A percentile compares a stretch with the other conserved stretches of the same genome.
Evolutionary conservation across 2,797 vertebrate species (phyloP).

Genomic region (Micropoecilia bifurca): DNA sequence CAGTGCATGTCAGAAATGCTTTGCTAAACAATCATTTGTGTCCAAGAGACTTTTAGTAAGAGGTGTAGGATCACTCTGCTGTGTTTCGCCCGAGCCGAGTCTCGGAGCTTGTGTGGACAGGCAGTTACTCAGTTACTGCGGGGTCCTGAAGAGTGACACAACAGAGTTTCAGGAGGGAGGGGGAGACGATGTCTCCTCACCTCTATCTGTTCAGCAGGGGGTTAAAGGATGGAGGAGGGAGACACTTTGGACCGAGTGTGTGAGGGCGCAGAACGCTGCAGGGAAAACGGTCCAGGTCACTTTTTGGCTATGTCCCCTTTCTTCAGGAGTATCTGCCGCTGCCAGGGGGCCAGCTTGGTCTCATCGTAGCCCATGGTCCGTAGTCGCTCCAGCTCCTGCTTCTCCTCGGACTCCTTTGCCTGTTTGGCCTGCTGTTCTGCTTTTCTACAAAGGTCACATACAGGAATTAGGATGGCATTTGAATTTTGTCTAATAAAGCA

Average conservation of each 20-base stretch:
- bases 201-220: background rate
- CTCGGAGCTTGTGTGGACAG: slow-evolving; percentile 35
- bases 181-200: slow-evolving; percentile 14
- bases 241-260: slow-evolving; percentile 32
- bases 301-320: slow-evolving; percentile 96
- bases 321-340: slow-evolving; percentile 96
- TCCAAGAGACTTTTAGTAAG: slow-evolving; percentile 40
- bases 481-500: background rate
- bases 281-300: slow-evolving; percentile 65
- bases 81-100: slow-evolving; percentile 28
- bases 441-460: slow-evolving; percentile 81
- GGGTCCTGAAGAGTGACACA: slow-evolving; percentile 13
- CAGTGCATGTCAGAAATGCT: slow-evolving; percentile 48
- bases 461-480: background rate
- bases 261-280: slow-evolving; percentile 10
- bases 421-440: slow-evolving; percentile 86
- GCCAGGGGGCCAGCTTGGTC: slow-evolving; percentile 96
- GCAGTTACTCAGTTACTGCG: slow-evolving; percentile 37
- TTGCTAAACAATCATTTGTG: slow-evolving; percentile 37
- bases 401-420: slow-evolving; percentile 88
- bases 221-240: slow-evolving; percentile 25
- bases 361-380: slow-evolving; percentile 96
- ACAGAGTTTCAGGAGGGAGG: slow-evolving; percentile 9
- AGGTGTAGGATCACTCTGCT: slow-evolving; percentile 10
- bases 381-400: slow-evolving; percentile 91